Base-by-base conservation (phyloP, 2,888 invertebrate genomes). In the Acleris holmiana region DNA sequence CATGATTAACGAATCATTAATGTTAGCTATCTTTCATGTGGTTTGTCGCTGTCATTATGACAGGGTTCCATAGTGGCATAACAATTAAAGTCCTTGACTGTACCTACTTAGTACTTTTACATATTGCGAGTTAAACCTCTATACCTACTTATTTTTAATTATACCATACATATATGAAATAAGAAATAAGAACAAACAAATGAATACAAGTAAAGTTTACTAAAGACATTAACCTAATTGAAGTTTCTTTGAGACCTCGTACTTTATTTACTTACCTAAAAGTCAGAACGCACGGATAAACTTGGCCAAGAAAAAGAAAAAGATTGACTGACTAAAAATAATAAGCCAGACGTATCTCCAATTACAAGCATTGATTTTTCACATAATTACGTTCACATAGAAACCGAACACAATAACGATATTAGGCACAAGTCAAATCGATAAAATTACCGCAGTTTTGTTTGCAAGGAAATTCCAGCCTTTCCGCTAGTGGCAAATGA, bases 371-470 rank as follows among this genome's bases (percentile, higher is more conserved):
- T 78, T 76, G 75, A 77, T 78, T 76, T 76, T 74, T 72, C 76
- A 69, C 70, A 72, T 76, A 77, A 72, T 76, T 61, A 75, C 76
- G 73, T 79, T 85, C 72, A 75, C 84, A 80, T 85, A 82, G 82
- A 79, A 82, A 88, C 85, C 76, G 73, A 79, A 74, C 74, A 80
- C 77, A 83, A 82, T 76, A 77, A 72, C 73, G 77, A 80, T 79
- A 86, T 84, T 78, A 74, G 78, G 79, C 81, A 82, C 73, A 83
- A 82, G 85, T 84, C 83, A 78, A 93, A 93, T 93, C 93, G 87
- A 93, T 93, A 93, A 92, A 91, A 89, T 88, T 92, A 91, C 93
- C 93, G 93, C 93, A 93, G 91, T 92, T 91, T 84, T 86, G 84
- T 85, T 85, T 85, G 85, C 80, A 83, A 81, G 82, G 82, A 81